Percentiles rank a stretch among this genome's conserved stretches.
phyloP scores from a whole-genome alignment of 2,113 vertebrate species.

The Neofelis nebulosa region DNA sequence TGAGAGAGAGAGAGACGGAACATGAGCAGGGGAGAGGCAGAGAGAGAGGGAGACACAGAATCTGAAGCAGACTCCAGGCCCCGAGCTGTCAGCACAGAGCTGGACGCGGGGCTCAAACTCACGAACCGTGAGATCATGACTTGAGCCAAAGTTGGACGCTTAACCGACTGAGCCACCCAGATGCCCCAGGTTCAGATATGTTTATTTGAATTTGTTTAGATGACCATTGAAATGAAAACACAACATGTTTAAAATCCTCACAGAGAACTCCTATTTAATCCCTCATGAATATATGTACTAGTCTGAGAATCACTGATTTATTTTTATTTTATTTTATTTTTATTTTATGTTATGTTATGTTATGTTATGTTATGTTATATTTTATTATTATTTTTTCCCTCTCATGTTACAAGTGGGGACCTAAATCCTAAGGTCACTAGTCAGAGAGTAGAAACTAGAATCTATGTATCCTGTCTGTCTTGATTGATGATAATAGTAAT shows the following conservation, averaged over 20 bases:
- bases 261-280: background rate
- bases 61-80: no score
- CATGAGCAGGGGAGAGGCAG: no score
- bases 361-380: background rate
- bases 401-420: background rate
- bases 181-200: background rate
- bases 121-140: no score
- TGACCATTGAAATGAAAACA: background rate
- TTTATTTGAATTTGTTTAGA: constrained; percentile 34
- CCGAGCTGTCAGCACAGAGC: no score
- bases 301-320: constrained; percentile 16
- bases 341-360: no score
- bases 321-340: background rate
- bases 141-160: no score
- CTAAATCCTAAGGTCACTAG: background rate
- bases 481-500: background rate
- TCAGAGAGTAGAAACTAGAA: background rate
- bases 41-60: no score
- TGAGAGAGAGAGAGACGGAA: no score
- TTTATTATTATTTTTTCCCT: background rate
- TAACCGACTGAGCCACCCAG: no score
- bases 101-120: no score
- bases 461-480: background rate
- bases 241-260: background rate
- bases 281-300: background rate